Evolutionary conservation across 2,113 vertebrate species (phyloP), one percentile per base, ranked within the genome.

Genomic region (Oryzias celebensis): DNA sequence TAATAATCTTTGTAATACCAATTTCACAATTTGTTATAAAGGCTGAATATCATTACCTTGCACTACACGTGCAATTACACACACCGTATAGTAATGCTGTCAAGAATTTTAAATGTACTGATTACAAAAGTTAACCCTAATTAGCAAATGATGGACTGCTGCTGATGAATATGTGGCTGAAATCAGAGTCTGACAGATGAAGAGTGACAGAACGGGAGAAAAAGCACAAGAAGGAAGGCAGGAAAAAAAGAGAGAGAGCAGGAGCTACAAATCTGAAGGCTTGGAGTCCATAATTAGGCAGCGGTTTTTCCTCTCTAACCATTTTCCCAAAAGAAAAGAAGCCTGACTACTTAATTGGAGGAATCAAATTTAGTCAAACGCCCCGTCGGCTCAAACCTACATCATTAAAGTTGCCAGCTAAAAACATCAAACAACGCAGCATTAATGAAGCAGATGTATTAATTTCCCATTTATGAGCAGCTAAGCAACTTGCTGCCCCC

Each of bases 381-480:
- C 89, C 89, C 82, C 86, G 89, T 92, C 87, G 91, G 88, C 91
- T 87, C 90, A 87, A 92, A 92, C 92, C 92, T 92, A 91, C 90
- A 93, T 94, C 93, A 94, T 95, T 94, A 95, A 94, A 94, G 93
- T 92, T 91, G 92, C 91, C 93, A 91, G 92, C 93, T 92, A 93
- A 94, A 93, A 93, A 94, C 94, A 94, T 93, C 94, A 94, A 94
- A 93, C 91, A 91, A 92, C 91, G 90, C 88, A 90, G 92, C 90
- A 92, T 90, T 94, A 95, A 94, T 95, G 94, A 94, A 94, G 94
- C 94, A 94, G 93, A 94, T 94, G 94, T 93, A 93, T 94, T 94
- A 93, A 95, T 96, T 96, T 95, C 93, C 93, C 91, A 93, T 94
- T 95, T 95, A 95, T 94, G 91, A 95, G 91, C 89, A 91, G 91